These are phyloP conservation scores for Tenebrosternarchus preto DNA, from an alignment of 2,113 vertebrate species.

Conservation along the genomic window DNA sequence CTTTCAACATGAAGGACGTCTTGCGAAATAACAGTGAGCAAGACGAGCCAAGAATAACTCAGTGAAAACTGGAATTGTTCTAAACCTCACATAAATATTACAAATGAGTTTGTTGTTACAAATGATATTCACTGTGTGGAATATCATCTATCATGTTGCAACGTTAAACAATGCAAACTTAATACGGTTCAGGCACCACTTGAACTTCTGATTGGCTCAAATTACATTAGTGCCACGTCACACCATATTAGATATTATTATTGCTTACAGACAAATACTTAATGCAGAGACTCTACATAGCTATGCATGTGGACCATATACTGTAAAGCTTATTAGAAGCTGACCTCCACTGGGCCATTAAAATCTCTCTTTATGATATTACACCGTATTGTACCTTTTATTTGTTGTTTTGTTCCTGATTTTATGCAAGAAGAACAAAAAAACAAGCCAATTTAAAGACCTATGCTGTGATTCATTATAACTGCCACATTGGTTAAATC, in stretches of 20 bases:
- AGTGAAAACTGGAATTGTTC: neutral
- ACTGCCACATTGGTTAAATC: too few relatives aligned
- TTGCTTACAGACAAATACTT: neutral
- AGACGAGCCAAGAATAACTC: neutral
- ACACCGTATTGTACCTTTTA: slow-evolving; percentile 20
- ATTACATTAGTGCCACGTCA: neutral
- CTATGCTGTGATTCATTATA: neutral
- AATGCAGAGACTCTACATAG: slow-evolving; percentile 8
- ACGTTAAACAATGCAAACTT: too few relatives aligned
- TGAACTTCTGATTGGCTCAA: neutral
- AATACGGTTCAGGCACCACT: neutral
- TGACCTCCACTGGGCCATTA: slow-evolving; percentile 3
- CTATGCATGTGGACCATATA: neutral
- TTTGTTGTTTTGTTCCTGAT: neutral
- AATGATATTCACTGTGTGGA: too few relatives aligned
- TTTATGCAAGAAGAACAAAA: slow-evolving; percentile 1
- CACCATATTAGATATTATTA: neutral
- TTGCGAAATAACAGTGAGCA: neutral
- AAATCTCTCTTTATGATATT: slow-evolving; percentile 12
- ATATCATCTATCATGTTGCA: too few relatives aligned
- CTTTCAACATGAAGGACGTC: neutral
- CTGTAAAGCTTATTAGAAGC: slow-evolving; percentile 28
- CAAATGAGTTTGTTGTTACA: neutral
- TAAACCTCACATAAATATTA: neutral
- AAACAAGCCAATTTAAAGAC: neutral